phyloP scores from a whole-genome alignment of 1,140 invertebrate species.

The Sweltsa coloradensis region DNA sequence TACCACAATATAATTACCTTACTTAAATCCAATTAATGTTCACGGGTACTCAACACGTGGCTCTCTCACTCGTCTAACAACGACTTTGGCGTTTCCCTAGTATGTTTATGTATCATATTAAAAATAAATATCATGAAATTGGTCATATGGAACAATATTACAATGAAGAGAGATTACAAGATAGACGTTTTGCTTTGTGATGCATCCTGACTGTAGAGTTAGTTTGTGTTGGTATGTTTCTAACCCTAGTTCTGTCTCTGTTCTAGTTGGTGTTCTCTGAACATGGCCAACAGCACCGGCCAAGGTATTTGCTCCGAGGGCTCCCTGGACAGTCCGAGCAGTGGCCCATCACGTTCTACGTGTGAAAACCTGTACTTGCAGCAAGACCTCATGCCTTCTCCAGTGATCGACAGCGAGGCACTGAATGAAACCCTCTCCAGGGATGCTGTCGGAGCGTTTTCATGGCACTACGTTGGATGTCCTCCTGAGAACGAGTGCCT shows the following conservation, averaged over 20 bases:
- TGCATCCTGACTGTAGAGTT: no score
- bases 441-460: constrained; percentile 29
- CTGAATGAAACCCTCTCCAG: background rate
- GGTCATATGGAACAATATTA: no score
- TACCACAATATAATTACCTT: no score
- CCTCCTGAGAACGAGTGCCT: constrained; percentile 88
- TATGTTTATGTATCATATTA: no score
- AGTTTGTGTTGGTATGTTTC: no score
- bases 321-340: constrained; percentile 54
- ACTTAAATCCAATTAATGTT: no score
- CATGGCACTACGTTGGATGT: constrained; percentile 79
- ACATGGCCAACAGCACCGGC: constrained; percentile 37
- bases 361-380: constrained; percentile 39
- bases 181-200: no score
- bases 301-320: constrained; percentile 65
- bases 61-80: no score
- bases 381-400: background rate
- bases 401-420: background rate
- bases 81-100: no score
- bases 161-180: no score
- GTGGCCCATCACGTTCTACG: constrained; percentile 51
- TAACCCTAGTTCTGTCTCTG: background rate
- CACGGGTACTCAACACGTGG: no score
- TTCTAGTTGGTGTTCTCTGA: constrained; percentile 47
- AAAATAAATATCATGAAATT: no score